Conservation (phyloP, 2,113 vertebrate genomes). For the Mus musculus region DNA sequence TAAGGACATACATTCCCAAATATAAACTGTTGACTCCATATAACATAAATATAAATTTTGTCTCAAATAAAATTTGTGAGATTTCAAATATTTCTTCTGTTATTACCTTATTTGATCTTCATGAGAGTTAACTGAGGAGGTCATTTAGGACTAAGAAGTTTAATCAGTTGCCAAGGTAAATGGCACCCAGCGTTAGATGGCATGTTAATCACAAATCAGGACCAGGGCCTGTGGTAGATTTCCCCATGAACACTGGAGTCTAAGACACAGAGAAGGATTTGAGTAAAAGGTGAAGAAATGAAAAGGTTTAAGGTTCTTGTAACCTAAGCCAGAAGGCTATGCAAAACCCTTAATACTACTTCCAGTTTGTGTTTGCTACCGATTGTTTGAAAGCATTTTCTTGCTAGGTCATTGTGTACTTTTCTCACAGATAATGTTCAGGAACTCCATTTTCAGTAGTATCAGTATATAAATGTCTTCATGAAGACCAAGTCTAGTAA, state of each 20-base stretch:
- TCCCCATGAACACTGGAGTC: background rate
- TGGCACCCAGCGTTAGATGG: background rate
- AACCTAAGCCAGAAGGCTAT: background rate
- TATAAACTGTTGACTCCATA: background rate
- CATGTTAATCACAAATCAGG: background rate
- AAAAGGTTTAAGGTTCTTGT: background rate
- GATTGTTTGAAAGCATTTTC: background rate
- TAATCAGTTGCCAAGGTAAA: background rate
- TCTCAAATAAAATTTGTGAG: background rate
- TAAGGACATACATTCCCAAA: background rate
- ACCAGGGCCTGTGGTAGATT: background rate
- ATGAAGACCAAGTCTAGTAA: background rate
- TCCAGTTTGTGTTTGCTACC: background rate
- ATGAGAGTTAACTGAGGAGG: background rate
- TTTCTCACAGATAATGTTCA: background rate
- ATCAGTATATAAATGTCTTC: background rate
- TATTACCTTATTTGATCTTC: constrained; percentile 1
- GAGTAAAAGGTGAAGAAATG: background rate
- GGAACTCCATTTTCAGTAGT: background rate
- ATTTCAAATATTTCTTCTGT: background rate
- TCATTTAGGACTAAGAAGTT: background rate
- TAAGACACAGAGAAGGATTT: background rate
- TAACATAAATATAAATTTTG: background rate
- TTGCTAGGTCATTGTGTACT: background rate
- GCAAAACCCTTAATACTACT: background rate